Evolutionary conservation across 2,113 vertebrate species (phyloP).

Genomic region (Petroica traversi): DNA sequence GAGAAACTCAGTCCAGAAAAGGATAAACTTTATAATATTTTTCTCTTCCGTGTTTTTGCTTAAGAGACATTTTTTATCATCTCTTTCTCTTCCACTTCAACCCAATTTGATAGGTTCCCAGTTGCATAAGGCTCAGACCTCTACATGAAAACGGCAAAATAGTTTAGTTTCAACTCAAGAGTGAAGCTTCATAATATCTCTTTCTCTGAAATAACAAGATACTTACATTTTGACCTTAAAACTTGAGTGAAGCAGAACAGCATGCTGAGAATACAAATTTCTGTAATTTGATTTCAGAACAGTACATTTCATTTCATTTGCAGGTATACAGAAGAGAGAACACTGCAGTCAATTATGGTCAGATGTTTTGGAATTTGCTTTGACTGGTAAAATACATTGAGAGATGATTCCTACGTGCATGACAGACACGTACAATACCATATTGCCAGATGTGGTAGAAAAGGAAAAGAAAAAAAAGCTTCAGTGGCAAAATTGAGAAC

Average conservation of each 20-base stretch:
- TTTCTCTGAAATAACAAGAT: neutral
- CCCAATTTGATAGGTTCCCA: neutral
- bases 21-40: neutral
- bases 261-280: conserved; percentile 48
- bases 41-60: neutral
- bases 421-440: neutral
- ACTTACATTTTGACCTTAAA: conserved; percentile 21
- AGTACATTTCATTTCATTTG: conserved; percentile 22
- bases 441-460: neutral
- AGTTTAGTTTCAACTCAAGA: neutral
- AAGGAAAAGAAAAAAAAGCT: neutral
- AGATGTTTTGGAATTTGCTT: conserved; percentile 27
- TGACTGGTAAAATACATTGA: neutral
- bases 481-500: neutral
- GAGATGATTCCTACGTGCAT: neutral
- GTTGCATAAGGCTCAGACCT: neutral
- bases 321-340: neutral
- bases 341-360: neutral
- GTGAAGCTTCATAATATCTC: neutral
- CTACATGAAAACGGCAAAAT: neutral
- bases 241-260: neutral
- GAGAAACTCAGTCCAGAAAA: neutral
- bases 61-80: neutral
- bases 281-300: conserved; percentile 44
- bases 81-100: neutral